phyloP scores from a whole-genome alignment of 2,888 invertebrate species.

The Cynaeus angustus region DNA sequence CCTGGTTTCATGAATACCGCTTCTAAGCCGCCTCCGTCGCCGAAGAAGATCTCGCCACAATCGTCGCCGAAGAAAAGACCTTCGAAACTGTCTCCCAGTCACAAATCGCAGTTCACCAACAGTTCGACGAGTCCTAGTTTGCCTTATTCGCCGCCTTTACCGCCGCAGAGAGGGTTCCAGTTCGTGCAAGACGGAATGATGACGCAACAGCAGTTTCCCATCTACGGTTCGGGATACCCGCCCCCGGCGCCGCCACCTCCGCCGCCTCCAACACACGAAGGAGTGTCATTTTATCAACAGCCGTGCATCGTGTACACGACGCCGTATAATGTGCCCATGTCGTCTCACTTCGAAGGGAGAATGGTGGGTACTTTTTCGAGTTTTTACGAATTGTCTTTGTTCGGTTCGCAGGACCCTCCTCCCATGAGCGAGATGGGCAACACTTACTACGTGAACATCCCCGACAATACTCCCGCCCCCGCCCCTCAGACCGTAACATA shows the following conservation, averaged over 20 bases:
- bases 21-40: slow-evolving; percentile 57
- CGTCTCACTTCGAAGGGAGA: slow-evolving; percentile 66
- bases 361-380: slow-evolving; percentile 64
- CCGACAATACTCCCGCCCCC: slow-evolving; percentile 52
- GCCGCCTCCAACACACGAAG: slow-evolving; percentile 36
- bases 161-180: slow-evolving; percentile 54
- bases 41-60: slow-evolving; percentile 50
- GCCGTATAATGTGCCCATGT: slow-evolving; percentile 65
- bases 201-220: slow-evolving; percentile 56
- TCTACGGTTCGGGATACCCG: slow-evolving; percentile 52
- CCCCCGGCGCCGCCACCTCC: no score
- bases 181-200: slow-evolving; percentile 43
- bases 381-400: no score
- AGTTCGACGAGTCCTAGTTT: slow-evolving; percentile 69
- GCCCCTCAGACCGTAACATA: slow-evolving; percentile 55
- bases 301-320: slow-evolving; percentile 66
- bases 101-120: slow-evolving; percentile 63
- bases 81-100: slow-evolving; percentile 59
- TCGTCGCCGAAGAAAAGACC: slow-evolving; percentile 45
- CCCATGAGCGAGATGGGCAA: slow-evolving; percentile 61
- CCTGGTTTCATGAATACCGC: slow-evolving; percentile 58
- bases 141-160: slow-evolving; percentile 67
- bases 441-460: slow-evolving; percentile 60
- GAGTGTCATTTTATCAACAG: slow-evolving; percentile 62
- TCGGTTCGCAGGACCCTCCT: slow-evolving; percentile 64